These are phyloP conservation scores for Coracopsis vasa DNA, from an alignment of 2,113 vertebrate genomes.

Conservation along the genomic window DNA sequence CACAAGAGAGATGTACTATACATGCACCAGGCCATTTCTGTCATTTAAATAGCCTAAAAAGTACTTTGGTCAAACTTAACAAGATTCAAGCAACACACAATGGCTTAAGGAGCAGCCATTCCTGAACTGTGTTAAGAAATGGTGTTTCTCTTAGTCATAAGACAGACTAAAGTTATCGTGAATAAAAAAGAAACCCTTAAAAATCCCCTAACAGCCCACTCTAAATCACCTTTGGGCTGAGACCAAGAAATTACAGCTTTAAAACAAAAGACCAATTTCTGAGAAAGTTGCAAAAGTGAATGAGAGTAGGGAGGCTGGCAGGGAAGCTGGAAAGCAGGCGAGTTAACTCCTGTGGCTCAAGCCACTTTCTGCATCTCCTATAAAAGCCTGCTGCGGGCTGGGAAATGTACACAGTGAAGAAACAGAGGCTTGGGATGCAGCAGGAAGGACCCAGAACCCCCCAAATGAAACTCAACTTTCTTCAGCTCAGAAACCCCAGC, in stretches of 20 bases:
- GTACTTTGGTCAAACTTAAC: background rate
- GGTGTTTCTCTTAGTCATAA: background rate
- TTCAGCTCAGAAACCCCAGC: background rate
- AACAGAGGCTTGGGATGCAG: background rate
- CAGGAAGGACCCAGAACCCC: background rate
- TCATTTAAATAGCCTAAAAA: background rate
- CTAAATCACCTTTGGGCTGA: conserved; percentile 20
- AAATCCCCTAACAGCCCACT: conserved; percentile 11
- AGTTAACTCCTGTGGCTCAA: background rate
- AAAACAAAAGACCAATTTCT: conserved; percentile 34
- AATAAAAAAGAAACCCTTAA: background rate
- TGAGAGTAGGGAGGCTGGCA: background rate
- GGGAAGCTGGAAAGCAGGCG: background rate
- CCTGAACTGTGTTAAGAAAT: background rate
- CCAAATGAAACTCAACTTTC: background rate
- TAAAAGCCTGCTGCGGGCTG: background rate
- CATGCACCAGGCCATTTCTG: background rate
- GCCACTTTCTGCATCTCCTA: background rate
- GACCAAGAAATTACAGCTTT: conserved; percentile 19
- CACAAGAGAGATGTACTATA: background rate
- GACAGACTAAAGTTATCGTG: background rate
- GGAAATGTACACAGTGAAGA: background rate
- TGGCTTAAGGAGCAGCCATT: background rate
- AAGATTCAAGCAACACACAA: background rate
- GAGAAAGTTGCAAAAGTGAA: conserved; percentile 26